Conservation (phyloP, 2,888 invertebrate genomes). For the Ochlodes sylvanus region DNA sequence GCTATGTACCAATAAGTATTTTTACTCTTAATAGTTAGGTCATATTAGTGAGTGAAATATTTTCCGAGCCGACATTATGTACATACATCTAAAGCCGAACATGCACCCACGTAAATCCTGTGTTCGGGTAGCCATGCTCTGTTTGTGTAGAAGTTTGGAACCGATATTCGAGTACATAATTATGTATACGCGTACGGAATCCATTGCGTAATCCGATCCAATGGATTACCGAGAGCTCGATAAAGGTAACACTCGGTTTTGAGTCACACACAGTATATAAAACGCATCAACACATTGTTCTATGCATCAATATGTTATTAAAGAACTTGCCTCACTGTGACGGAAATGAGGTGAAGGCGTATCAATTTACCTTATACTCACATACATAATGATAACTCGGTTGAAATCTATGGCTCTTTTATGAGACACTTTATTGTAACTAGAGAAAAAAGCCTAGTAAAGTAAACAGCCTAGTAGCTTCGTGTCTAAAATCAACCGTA, state of each 20-base stretch:
- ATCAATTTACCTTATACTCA: too few relatives aligned
- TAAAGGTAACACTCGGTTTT: constrained; percentile 1
- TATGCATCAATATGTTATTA: background rate
- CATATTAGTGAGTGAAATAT: background rate
- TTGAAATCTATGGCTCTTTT: too few relatives aligned
- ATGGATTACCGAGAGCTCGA: constrained; percentile 22
- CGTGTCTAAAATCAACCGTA: too few relatives aligned
- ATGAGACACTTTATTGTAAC: too few relatives aligned
- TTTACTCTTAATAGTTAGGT: too few relatives aligned
- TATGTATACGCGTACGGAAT: constrained; percentile 2
- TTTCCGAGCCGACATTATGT: background rate
- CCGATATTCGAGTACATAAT: constrained; percentile 13
- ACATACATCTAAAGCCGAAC: background rate
- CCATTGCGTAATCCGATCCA: constrained; percentile 28
- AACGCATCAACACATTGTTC: background rate
- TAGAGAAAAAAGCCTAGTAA: too few relatives aligned
- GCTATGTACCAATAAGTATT: too few relatives aligned
- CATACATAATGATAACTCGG: too few relatives aligned
- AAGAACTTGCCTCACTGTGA: too few relatives aligned
- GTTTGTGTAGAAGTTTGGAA: constrained; percentile 11
- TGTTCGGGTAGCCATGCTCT: constrained; percentile 3
- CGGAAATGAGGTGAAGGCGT: too few relatives aligned
- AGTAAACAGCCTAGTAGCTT: too few relatives aligned
- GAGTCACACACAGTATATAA: constrained; percentile 15
- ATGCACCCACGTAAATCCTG: constrained; percentile 10